Evolutionary conservation across 2,113 vertebrate genomes (phyloP), one percentile per base, ranked within the genome.

Genomic region (Hemichromis elongatus): DNA sequence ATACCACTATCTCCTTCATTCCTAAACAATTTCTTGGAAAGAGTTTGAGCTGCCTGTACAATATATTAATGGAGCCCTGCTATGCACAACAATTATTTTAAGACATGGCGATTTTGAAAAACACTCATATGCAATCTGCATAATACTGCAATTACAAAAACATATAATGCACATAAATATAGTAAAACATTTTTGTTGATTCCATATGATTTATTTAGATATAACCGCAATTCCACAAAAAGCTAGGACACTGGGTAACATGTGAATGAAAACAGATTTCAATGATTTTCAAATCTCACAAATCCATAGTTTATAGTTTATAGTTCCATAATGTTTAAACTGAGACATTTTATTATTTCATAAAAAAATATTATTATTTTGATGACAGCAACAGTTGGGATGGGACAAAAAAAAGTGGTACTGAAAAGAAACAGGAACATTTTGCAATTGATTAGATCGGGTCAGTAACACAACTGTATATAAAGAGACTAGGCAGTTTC

Each of bases 11-110:
- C 86, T 77, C 66, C 47, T 84, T 89, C 56, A 57, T 79, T 78
- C 57, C 73, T 59, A 57, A 84, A 93, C 82, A 84, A 68, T 61
- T 89, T 66, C 45, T 54, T 86, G 14, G 80, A 92, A 85, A 82
- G 19, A 61, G 70, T 55, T 8, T 73, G 86, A 88, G 78, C 10
- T 1, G 3, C 10, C n/a, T 21, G 4, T 11, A 11, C n/a, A 54
- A 21, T 11, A 4, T 21, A 54, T 61, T 13, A 42, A 24, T 61
- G 16, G 26, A 80, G 4, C 5, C 42, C 7, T 3, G 12, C 8
- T 19, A 24, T 54, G n/a, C 21, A 37, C 10, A 18, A 52, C 4
- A 80, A 9, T 9, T 16, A 53, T 59, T 30, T 79, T 57, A 45
- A 18, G 2, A 50, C 14, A 12, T 7, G 55, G 14, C 2, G 9